Evolutionary conservation across 37 sponge, comb jelly and placozoan genomes (phyloP).

Genomic region (Crambe crambe): DNA sequence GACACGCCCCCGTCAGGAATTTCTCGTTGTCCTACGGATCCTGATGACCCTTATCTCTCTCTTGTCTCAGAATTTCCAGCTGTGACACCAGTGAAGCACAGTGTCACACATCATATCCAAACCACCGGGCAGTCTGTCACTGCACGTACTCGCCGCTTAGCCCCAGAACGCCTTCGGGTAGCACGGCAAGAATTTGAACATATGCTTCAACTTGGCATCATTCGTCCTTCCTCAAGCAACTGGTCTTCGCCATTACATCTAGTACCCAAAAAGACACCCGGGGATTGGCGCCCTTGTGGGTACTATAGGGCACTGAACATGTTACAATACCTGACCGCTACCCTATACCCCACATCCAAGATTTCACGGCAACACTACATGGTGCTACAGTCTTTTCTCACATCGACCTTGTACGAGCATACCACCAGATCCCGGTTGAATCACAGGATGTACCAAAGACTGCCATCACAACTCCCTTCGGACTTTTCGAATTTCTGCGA

Average conservation of each 20-base stretch:
- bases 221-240: conserved; percentile 61
- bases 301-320: conserved; percentile 73
- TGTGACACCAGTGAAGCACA: conserved; percentile 60
- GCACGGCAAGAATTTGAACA: conserved; percentile 65
- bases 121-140: conserved; percentile 39
- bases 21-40: conserved; percentile 22
- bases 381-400: conserved; percentile 60
- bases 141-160: conserved; percentile 19
- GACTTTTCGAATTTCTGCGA: conserved; percentile 58
- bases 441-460: conserved; percentile 63
- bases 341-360: conserved; percentile 55
- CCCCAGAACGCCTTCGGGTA: conserved; percentile 29
- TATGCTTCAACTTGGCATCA: conserved; percentile 73
- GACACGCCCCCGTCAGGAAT: conserved; percentile 1
- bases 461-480: conserved; percentile 71
- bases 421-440: conserved; percentile 61
- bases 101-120: conserved; percentile 54
- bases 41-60: conserved; percentile 38
- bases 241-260: conserved; percentile 75
- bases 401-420: conserved; percentile 55
- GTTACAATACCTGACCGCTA: conserved; percentile 45
- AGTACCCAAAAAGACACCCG: conserved; percentile 59
- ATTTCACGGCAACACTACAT: conserved; percentile 32
- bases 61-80: conserved; percentile 39
- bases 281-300: conserved; percentile 65